phyloP scores from a whole-genome alignment of 2,888 invertebrate genomes.

The Limenitis camilla region DNA sequence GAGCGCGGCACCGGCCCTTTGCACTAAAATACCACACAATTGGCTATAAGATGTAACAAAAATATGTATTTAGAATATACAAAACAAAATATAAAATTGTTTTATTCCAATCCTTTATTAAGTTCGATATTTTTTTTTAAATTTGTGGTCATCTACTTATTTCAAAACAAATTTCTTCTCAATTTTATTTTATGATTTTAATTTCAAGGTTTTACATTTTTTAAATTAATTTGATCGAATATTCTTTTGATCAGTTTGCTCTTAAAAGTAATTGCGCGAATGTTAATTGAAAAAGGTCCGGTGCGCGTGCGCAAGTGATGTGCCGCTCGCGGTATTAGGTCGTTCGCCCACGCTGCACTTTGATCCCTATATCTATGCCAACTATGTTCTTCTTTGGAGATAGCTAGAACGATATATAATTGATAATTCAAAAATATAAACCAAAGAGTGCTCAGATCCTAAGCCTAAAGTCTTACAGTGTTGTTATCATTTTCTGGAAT shows the following conservation, averaged over 20 bases:
- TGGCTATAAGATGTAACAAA: slow-evolving; percentile 51
- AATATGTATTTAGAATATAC: slow-evolving; percentile 51
- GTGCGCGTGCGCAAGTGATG: slow-evolving; percentile 54
- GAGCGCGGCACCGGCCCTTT: slow-evolving; percentile 55
- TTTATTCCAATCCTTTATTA: slow-evolving; percentile 52
- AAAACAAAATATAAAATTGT: slow-evolving; percentile 52
- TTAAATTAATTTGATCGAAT: not conserved
- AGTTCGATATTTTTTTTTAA: slow-evolving; percentile 4
- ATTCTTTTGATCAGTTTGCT: slow-evolving; percentile 10
- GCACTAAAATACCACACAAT: slow-evolving; percentile 43
- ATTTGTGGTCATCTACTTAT: not conserved
- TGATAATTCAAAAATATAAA: slow-evolving; percentile 21
- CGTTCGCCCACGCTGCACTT: slow-evolving; percentile 71
- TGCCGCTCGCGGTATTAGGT: slow-evolving; percentile 63
- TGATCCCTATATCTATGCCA: slow-evolving; percentile 72
- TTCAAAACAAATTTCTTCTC: not conserved
- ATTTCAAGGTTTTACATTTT: not conserved
- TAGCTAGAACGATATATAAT: slow-evolving; percentile 54
- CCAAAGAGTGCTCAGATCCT: slow-evolving; percentile 1
- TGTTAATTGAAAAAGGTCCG: slow-evolving; percentile 53
- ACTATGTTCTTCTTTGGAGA: slow-evolving; percentile 64
- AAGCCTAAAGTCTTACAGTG: not conserved
- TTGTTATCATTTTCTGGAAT: not conserved
- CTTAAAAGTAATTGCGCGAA: slow-evolving; percentile 23
- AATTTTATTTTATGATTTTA: not conserved